Conservation (phyloP, 2,797 vertebrate species). For the Silurus lanzhouensis region DNA sequence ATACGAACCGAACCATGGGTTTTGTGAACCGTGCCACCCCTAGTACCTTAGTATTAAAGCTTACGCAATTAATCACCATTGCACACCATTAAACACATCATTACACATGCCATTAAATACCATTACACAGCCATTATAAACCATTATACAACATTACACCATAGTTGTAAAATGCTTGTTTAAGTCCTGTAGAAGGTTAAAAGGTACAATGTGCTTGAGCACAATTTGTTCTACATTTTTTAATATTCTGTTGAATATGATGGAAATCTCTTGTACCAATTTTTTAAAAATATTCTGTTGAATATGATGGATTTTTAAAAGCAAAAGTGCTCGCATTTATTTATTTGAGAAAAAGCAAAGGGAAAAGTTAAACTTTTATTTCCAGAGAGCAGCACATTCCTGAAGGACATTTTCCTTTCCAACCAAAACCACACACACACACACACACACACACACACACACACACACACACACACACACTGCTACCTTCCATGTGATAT, state of each 20-base stretch:
- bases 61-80: neutral
- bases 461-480: slow-evolving; percentile 16
- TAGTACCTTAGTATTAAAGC: no score
- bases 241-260: neutral
- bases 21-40: no score
- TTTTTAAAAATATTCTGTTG: no score
- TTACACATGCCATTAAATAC: neutral
- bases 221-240: neutral
- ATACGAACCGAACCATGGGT: no score
- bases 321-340: no score
- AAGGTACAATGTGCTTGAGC: neutral
- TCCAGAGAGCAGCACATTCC: slow-evolving; percentile 15
- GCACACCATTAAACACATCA: neutral
- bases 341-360: neutral
- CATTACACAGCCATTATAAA: neutral
- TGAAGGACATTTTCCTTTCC: slow-evolving; percentile 1
- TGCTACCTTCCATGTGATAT: neutral
- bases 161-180: neutral
- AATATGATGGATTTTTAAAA: no score
- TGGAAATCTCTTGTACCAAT: neutral
- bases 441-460: slow-evolving; percentile 18
- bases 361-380: slow-evolving; percentile 1
- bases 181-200: neutral
- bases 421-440: slow-evolving; percentile 18
- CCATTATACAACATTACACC: neutral